These are phyloP conservation scores for Hydractinia echinata DNA, from an alignment of 30 jellyfish, hydroid and myxozoan species.

Conservation along the genomic window DNA sequence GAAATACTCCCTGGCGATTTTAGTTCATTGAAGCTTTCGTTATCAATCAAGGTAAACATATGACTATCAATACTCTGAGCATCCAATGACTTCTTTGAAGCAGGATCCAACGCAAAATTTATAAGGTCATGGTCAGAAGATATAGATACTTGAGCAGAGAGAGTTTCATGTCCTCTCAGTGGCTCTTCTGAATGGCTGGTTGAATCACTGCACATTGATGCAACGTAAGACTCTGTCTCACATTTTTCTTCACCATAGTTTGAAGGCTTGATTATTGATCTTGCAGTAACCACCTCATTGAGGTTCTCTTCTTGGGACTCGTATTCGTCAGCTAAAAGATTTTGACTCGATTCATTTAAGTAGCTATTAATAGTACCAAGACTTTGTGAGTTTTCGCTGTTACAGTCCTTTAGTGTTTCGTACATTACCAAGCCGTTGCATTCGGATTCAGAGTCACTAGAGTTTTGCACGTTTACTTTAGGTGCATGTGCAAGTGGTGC, in stretches of 20 bases:
- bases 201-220: not conserved
- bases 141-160: constrained; percentile 5
- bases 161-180: constrained; percentile 3
- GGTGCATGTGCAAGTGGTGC: too few species aligned
- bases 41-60: constrained; percentile 73
- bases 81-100: constrained; percentile 55
- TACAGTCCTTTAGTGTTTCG: constrained; percentile 7
- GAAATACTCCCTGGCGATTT: constrained; percentile 14
- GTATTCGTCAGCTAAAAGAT: constrained; percentile 22
- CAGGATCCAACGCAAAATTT: constrained; percentile 42
- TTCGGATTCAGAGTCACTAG: constrained; percentile 16
- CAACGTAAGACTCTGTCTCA: constrained; percentile 8
- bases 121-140: constrained; percentile 76
- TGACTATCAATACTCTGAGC: constrained; percentile 88
- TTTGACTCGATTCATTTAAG: constrained; percentile 34
- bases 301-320: not conserved
- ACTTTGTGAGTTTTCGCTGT: constrained; percentile 24
- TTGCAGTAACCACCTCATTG: not conserved
- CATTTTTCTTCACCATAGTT: not conserved
- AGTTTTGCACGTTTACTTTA: not conserved
- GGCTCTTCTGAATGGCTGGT: not conserved
- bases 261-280: not conserved
- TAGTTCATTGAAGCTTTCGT: constrained; percentile 18
- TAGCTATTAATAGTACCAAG: constrained; percentile 8
- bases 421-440: constrained; percentile 5